Evolutionary conservation across 2,113 vertebrate genomes (phyloP), one percentile per base, ranked within the genome.

Genomic region (Colinus virginianus): DNA sequence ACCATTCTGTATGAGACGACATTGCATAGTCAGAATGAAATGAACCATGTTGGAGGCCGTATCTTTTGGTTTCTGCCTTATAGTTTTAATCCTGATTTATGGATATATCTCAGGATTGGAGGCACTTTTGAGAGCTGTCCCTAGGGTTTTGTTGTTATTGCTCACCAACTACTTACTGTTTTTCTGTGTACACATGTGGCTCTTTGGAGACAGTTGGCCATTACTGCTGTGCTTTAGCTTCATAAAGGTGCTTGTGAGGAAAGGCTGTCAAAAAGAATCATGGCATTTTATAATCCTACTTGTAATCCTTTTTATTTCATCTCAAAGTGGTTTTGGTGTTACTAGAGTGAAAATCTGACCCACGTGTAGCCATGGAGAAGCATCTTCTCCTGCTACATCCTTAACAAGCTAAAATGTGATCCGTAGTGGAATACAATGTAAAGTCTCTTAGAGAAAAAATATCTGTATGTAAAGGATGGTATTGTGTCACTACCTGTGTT

Each of bases 401-500:
- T 74, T 71, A 58, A 3, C 23, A 48, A 78, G 70, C 67, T 82
- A 51, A 78, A 72, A 56, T 22, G 2, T 21, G 7, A 81, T 85
- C 53, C 69, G 23, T 51, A 32, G 22, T 43, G 63, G 46, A 30
- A 85, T 61, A 16, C 43, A 34, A 81, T 40, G 55, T 69, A 23
- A n/a, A 26, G 7, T 19, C n/a, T 86, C 21, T 34, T 43, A 7
- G 22, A 61, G 45, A 62, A 51, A 51, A 53, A 62, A 10, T 63
- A 32, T 59, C n/a, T n/a, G 9, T 64, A 61, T 26, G 49, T 17
- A 51, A 34, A 46, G 17, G 14, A 12, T 26, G 16, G 11, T 49
- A 21, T 4, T 42, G 38, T 34, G 22, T 82, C 46, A 17, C 42
- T 45, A 1, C 0, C 0, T 26, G 7, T 34, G 18, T 80, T 64